A percentile compares a stretch with the other conserved stretches of the same genome.
phyloP scores from a whole-genome alignment of 2,888 invertebrate genomes.

The Pachydiplax longipennis region DNA sequence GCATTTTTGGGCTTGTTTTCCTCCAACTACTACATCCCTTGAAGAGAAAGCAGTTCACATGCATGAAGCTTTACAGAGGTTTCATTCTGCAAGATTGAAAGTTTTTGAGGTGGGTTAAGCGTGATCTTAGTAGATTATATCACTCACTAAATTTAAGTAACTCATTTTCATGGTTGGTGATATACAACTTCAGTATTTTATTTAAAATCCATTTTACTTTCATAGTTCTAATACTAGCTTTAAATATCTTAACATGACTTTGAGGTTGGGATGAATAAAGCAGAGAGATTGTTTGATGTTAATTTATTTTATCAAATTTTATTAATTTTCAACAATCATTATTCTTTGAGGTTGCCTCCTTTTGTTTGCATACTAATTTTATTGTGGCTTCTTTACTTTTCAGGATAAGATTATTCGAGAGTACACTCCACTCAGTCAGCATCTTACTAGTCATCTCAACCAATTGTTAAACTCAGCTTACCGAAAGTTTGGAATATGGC shows the following conservation, averaged over 20 bases:
- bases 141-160: too few species aligned
- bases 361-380: conserved; percentile 24
- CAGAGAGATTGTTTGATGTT: too few species aligned
- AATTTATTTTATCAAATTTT: too few species aligned
- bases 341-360: conserved; percentile 22
- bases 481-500: conserved; percentile 87
- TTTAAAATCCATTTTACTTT: too few species aligned
- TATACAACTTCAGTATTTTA: too few species aligned
- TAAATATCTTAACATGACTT: too few species aligned
- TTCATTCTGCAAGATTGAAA: conserved; percentile 84
- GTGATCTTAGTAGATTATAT: too few species aligned
- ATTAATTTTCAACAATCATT: too few species aligned
- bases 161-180: too few species aligned
- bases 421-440: conserved; percentile 79
- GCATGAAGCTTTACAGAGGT: conserved; percentile 88
- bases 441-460: conserved; percentile 85
- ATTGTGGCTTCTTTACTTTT: conserved; percentile 52
- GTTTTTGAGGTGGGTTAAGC: conserved; percentile 75
- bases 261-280: too few species aligned
- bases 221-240: too few species aligned
- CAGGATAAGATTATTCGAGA: conserved; percentile 84
- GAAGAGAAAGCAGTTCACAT: conserved; percentile 85
- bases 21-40: conserved; percentile 73
- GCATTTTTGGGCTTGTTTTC: conserved; percentile 96
- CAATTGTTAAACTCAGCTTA: conserved; percentile 86